These are phyloP conservation scores for Ptiloglossa arizonensis DNA, from an alignment of 1,140 invertebrate species.

Conservation along the genomic window DNA sequence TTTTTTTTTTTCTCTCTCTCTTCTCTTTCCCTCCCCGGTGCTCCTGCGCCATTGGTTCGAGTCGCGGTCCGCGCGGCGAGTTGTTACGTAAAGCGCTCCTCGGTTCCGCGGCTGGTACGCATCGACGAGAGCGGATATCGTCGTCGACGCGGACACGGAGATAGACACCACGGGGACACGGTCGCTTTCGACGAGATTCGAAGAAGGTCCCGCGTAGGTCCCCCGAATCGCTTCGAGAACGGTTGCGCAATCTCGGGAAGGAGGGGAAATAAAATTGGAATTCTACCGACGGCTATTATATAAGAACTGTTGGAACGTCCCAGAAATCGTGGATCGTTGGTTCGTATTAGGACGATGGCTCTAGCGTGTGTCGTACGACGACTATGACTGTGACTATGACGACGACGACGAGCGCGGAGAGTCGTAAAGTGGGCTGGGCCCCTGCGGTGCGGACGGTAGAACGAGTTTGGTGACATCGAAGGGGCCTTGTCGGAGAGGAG, in stretches of 20 bases:
- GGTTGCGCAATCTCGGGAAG: constrained; percentile 45
- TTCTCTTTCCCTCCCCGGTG: neutral
- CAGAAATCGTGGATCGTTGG: constrained; percentile 42
- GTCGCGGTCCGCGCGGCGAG: neutral
- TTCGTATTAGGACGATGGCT: constrained; percentile 38
- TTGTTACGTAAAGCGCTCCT: constrained; percentile 30
- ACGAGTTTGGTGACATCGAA: constrained; percentile 68
- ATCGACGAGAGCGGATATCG: neutral
- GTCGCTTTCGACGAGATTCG: constrained; percentile 39
- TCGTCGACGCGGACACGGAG: neutral
- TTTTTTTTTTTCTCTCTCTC: neutral
- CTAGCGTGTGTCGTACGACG: too few species aligned
- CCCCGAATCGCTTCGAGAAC: neutral
- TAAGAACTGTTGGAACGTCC: constrained; percentile 58
- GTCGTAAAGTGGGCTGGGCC: constrained; percentile 60
- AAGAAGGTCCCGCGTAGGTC: constrained; percentile 18
- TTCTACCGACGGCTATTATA: constrained; percentile 51
- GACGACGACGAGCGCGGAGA: constrained; percentile 32
- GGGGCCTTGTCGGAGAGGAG: constrained; percentile 54
- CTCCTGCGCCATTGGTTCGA: too few species aligned
- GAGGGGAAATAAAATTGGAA: constrained; percentile 61
- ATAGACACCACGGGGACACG: neutral
- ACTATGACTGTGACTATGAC: too few species aligned
- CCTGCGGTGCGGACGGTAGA: constrained; percentile 47
- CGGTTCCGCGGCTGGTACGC: neutral